Percentiles rank a stretch among this genome's conserved stretches.
Evolutionary conservation across 2,113 vertebrate species (phyloP).

Genomic region (Acrocephalus arundinaceus): DNA sequence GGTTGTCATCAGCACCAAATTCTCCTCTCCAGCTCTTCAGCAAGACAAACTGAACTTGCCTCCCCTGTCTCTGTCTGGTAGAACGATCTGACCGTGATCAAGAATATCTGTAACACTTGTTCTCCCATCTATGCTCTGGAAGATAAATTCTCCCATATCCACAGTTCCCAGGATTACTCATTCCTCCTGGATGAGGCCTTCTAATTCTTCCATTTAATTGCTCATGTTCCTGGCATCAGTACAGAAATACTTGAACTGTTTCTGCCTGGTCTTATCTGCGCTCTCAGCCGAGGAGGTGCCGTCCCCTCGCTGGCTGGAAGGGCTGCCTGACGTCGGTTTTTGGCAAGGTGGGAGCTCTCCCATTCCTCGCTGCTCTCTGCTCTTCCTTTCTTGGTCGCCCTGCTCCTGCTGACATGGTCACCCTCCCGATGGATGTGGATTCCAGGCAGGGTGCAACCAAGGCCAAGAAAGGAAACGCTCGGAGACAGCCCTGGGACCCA

Average conservation of each 20-base stretch:
- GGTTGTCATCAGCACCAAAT: not conserved
- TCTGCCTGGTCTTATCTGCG: constrained; percentile 58
- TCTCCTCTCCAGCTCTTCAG: not conserved
- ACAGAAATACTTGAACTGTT: constrained; percentile 56
- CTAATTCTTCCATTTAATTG: constrained; percentile 59
- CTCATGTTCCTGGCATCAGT: constrained; percentile 51
- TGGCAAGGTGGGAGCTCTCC: constrained; percentile 35
- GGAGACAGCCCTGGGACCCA: not conserved
- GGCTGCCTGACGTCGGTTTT: constrained; percentile 1
- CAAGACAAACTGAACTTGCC: not conserved
- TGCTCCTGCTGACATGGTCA: constrained; percentile 1
- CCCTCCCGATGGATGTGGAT: not conserved
- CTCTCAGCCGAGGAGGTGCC: constrained; percentile 49
- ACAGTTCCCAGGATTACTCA: constrained; percentile 50
- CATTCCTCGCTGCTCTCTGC: not conserved
- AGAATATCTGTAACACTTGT: not conserved
- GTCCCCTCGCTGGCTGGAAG: constrained; percentile 12
- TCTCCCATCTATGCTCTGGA: not conserved
- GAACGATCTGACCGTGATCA: not conserved
- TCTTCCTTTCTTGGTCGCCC: constrained; percentile 63
- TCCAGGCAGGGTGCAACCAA: constrained; percentile 20
- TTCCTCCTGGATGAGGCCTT: constrained; percentile 54
- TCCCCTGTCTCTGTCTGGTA: not conserved
- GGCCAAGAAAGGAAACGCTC: constrained; percentile 21
- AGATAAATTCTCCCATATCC: not conserved